These are phyloP conservation scores for Ostrea edulis DNA, from an alignment of 1,140 invertebrate genomes.

Conservation along the genomic window DNA sequence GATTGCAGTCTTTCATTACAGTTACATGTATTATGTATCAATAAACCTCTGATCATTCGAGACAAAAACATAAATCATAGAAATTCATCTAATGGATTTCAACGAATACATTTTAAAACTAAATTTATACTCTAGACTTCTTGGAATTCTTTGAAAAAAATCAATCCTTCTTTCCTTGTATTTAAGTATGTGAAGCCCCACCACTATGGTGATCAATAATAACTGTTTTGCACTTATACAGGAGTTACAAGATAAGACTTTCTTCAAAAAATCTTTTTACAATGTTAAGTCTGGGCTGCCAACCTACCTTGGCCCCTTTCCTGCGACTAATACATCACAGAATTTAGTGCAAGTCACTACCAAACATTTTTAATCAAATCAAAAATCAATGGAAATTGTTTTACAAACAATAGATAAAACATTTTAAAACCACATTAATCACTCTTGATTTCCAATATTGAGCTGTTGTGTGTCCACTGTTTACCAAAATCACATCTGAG, in stretches of 20 bases:
- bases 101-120: no score
- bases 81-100: no score
- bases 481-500: slow-evolving; percentile 6
- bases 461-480: not conserved
- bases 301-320: slow-evolving; percentile 5
- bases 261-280: slow-evolving; percentile 3
- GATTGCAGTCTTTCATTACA: no score
- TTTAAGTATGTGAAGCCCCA: not conserved
- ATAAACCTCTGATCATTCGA: no score
- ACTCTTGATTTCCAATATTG: not conserved
- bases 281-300: not conserved
- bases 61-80: no score
- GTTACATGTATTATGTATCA: no score
- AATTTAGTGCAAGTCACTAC: slow-evolving; percentile 6
- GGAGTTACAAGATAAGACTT: slow-evolving; percentile 12
- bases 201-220: not conserved
- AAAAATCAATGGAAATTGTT: slow-evolving; percentile 28
- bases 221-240: slow-evolving; percentile 1
- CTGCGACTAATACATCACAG: not conserved
- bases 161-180: not conserved
- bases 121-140: not conserved
- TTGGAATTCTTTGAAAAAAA: slow-evolving; percentile 8
- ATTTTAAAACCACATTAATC: slow-evolving; percentile 19
- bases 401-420: not conserved
- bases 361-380: slow-evolving; percentile 36